Conservation (phyloP, 2,113 vertebrate species). For the Halcyon senegalensis region DNA sequence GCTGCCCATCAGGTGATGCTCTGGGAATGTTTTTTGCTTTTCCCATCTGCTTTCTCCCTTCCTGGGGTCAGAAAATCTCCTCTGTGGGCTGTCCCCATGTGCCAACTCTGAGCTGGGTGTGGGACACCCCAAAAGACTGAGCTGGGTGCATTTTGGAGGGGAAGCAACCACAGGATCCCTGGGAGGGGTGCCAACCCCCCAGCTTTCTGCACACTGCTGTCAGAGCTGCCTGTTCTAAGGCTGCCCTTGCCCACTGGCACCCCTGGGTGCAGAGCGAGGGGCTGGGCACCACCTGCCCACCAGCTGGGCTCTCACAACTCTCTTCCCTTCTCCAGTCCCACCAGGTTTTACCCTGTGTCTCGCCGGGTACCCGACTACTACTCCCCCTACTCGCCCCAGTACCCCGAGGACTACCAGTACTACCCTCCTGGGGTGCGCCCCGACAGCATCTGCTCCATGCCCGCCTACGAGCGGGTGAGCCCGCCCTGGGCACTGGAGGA, state of each 20-base stretch:
- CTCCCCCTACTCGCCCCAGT: slow-evolving; percentile 81
- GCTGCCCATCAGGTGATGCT: not conserved
- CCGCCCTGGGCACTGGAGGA: slow-evolving; percentile 86
- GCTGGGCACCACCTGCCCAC: accelerated
- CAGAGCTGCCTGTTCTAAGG: accelerated
- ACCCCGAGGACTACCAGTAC: slow-evolving; percentile 87
- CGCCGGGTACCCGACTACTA: slow-evolving; percentile 85
- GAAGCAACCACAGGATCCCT: accelerated
- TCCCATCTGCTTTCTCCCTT: accelerated
- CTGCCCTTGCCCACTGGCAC: not conserved
- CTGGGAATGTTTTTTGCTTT: not conserved
- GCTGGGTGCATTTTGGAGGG: not conserved
- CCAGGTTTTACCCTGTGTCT: slow-evolving; percentile 82
- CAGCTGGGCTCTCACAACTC: not conserved
- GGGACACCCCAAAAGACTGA: accelerated
- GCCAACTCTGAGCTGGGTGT: not conserved
- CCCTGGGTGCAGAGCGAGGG: accelerated
- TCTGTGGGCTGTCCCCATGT: accelerated
- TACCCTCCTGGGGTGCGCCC: slow-evolving; percentile 87
- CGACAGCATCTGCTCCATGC: slow-evolving; percentile 94
- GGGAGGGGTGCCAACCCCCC: not conserved
- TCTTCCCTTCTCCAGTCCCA: slow-evolving; percentile 76
- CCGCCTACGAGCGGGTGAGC: slow-evolving; percentile 83
- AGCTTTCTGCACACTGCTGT: accelerated
- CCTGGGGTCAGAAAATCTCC: not conserved